Base-by-base conservation (phyloP, 2,113 vertebrate species). In the Grammomys dolichurus region DNA sequence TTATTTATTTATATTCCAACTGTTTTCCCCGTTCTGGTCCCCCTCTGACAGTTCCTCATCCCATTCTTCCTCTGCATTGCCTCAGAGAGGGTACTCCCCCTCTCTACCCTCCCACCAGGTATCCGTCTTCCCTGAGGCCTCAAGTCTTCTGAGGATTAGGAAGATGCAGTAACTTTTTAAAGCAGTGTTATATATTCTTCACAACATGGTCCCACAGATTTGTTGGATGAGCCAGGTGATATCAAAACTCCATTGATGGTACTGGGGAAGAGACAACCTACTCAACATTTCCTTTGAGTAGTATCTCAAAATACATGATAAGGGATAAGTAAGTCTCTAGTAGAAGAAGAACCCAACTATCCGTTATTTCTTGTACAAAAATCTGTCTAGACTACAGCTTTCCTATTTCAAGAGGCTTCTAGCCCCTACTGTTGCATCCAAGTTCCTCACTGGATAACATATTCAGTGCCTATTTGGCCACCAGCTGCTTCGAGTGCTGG, bases 401-500 rank as follows among this genome's bases (percentile, higher is more conserved):
- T 75, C 40, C 81, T 63, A 5, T 60, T 89, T 77, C 80, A 43
- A 43, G 0, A 43, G 20, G n/a, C 2, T 19, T 28, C 88, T 33
- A 69, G 4, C 31, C 5, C 16, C 26, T 17, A 19, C 1, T 17
- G 16, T 54, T 11, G 63, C 9, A 75, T 33, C 26, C 31, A 63
- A n/a, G 6, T 20, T 11, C 5, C 75, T 4, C 36, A 58, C 12
- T 12, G 31, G 51, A 24, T n/a, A 5, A 13, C 20, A 14, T 54
- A 48, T 5, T 91, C 16, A 22, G 4, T 7, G 33, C 10, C 14
- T 19, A 7, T 26, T 33, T 48, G 10, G 10, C n/a, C n/a, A 7
- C 33, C 26, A 56, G 75, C 0, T 54, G 7, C 3, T 40, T 4
- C 8, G 10, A 8, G 28, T 2, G 5, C 22, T 17, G 1, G 12